A percentile compares a stretch with the other conserved stretches of the same genome.
phyloP scores from a whole-genome alignment of 2,113 vertebrate genomes.

The Corvus hawaiiensis region DNA sequence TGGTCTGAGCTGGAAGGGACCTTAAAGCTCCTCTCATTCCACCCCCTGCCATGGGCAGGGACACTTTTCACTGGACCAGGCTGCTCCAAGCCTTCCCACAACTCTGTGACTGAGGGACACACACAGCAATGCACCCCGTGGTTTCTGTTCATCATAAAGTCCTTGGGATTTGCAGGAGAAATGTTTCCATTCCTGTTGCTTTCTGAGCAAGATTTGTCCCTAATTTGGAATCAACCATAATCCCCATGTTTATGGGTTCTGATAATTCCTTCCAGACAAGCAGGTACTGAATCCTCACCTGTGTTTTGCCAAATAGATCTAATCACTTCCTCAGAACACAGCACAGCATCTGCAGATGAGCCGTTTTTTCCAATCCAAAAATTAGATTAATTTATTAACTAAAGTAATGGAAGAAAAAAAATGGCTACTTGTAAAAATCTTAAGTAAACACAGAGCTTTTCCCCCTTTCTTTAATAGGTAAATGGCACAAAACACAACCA shows the following conservation, averaged over 20 bases:
- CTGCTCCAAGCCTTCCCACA: not conserved
- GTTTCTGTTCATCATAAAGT: not conserved
- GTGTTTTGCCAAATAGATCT: not conserved
- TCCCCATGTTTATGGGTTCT: not conserved
- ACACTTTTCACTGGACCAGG: not conserved
- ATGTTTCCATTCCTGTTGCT: not conserved
- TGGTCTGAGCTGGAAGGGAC: not conserved
- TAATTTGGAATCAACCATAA: not conserved
- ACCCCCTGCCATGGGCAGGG: not conserved
- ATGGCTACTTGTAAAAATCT: not conserved
- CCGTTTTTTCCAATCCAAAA: not conserved
- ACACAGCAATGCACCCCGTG: not conserved
- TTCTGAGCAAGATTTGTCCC: not conserved
- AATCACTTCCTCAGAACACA: not conserved
- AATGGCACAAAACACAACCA: not conserved
- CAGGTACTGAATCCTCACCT: not conserved
- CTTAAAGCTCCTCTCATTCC: not conserved
- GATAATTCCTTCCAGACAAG: not conserved
- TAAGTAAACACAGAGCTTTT: not conserved
- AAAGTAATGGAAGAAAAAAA: not conserved
- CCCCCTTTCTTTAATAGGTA: not conserved
- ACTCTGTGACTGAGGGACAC: not conserved
- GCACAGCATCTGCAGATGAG: not conserved
- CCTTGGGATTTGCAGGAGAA: slow-evolving; percentile 18
- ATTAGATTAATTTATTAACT: not conserved